Percentiles rank a stretch among this genome's conserved stretches.
Conservation (phyloP, 2,797 vertebrate species). For the Rhabdophis nuchalis region DNA sequence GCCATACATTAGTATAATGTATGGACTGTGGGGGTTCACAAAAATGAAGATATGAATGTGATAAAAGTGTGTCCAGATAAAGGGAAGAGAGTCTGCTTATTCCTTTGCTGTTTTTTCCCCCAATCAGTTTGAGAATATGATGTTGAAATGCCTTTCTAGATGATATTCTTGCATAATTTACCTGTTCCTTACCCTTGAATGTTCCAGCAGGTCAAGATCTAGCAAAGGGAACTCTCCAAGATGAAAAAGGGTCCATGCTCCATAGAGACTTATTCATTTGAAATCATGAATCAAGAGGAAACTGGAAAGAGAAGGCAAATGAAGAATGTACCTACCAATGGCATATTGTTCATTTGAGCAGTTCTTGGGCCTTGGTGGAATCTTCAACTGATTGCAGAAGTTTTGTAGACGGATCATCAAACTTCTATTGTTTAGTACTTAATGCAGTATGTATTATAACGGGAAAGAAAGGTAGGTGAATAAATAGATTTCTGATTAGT, state of each 20-base stretch:
- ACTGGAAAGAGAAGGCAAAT: not conserved
- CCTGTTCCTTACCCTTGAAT: not conserved
- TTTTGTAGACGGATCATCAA: not conserved
- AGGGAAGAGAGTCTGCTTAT: not conserved
- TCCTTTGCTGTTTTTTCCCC: not conserved
- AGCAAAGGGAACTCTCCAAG: not conserved
- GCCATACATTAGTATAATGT: not conserved
- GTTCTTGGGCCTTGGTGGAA: not conserved
- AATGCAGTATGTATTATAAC: not conserved
- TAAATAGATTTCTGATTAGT: not conserved
- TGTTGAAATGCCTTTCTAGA: not conserved
- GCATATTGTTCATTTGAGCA: not conserved
- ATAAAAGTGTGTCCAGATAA: not conserved
- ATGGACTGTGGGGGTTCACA: not conserved
- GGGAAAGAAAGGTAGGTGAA: not conserved
- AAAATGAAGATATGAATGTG: not conserved
- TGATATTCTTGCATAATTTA: not conserved
- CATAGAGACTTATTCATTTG: not conserved
- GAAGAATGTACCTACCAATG: not conserved
- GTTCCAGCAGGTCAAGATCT: not conserved
- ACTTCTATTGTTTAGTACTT: not conserved
- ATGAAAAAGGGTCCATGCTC: not conserved
- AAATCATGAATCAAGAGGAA: not conserved
- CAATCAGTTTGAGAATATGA: not conserved
- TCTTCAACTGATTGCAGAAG: not conserved